phyloP scores from a whole-genome alignment of 1,140 invertebrate genomes.

The Hylyphantes graminicola region DNA sequence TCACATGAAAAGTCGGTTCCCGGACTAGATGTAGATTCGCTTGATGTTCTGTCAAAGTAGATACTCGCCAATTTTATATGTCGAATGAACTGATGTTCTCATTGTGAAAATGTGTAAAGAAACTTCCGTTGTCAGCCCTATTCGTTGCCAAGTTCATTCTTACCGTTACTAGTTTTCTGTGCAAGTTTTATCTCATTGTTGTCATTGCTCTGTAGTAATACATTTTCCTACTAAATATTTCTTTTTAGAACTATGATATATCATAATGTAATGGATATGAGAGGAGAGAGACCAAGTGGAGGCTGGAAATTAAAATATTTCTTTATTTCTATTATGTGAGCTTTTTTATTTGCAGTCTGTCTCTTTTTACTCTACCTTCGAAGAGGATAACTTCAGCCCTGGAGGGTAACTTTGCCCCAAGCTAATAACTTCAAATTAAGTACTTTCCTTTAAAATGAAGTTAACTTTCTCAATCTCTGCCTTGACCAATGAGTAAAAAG shows the following conservation, averaged over 20 bases:
- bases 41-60: not conserved
- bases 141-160: conserved; percentile 2
- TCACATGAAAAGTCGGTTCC: too few relatives aligned
- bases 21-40: not conserved
- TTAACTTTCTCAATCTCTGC: too few relatives aligned
- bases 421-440: too few relatives aligned
- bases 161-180: conserved; percentile 5
- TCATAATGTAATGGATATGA: conserved; percentile 10
- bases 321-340: conserved; percentile 13
- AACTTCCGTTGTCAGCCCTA: conserved; percentile 6
- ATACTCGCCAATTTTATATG: not conserved
- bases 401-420: too few relatives aligned
- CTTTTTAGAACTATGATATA: conserved; percentile 29
- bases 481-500: too few relatives aligned
- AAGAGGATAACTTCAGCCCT: too few relatives aligned
- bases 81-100: conserved; percentile 2
- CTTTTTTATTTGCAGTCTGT: too few relatives aligned
- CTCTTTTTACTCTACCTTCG: too few relatives aligned
- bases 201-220: conserved; percentile 25
- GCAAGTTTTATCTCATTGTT: conserved; percentile 27
- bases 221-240: conserved; percentile 27
- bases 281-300: not conserved
- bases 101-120: not conserved
- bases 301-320: conserved; percentile 22
- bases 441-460: too few relatives aligned